Base-by-base conservation (phyloP, 2,797 vertebrate genomes). In the Parambassis ranga region DNA sequence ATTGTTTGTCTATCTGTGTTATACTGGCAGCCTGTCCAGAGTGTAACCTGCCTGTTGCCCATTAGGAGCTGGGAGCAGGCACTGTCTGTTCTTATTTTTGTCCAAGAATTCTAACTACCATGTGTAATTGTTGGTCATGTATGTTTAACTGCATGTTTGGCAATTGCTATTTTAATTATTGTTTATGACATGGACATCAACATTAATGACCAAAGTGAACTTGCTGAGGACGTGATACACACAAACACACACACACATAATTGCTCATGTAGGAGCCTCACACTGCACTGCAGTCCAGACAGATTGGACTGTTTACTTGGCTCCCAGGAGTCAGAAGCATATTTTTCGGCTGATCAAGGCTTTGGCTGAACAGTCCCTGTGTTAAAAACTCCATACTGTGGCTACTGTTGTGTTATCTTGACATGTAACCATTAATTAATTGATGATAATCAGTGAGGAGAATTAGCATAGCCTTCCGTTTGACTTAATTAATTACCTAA, bases 371-470 rank as follows among this genome's bases (percentile, higher is more conserved):
- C 67, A 41, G 51, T 75, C 35, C 16, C 24, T 23, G 51, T 75
- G 52, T 80, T 71, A 69, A 70, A n/a, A 75, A 24, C 58, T 68
- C 13, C 47, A 56, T 14, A 79, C 63, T 49, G 68, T 71, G 65
- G 49, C 76, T 62, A 60, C 53, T 48, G 73, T 61, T 73, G 65
- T 83, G 66, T 88, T 88, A 90, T 86, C 85, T 68, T 61, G 32
- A 51, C 65, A 50, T 75, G 77, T 77, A 83, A 71, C 47, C 67
- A 77, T 85, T 90, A 91, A 91, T 92, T 88, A 90, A 87, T 84
- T 87, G 87, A 91, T 90, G 73, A 68, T 81, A 79, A 91, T 91
- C 88, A 71, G 76, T 30, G 63, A 77, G 71, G 69, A 87, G 79
- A 82, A 88, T 87, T 71, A 87, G 64, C 51, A 43, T 82, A 77